Evolutionary conservation across 1,140 invertebrate genomes (phyloP).

Genomic region (Papilio dardanus): DNA sequence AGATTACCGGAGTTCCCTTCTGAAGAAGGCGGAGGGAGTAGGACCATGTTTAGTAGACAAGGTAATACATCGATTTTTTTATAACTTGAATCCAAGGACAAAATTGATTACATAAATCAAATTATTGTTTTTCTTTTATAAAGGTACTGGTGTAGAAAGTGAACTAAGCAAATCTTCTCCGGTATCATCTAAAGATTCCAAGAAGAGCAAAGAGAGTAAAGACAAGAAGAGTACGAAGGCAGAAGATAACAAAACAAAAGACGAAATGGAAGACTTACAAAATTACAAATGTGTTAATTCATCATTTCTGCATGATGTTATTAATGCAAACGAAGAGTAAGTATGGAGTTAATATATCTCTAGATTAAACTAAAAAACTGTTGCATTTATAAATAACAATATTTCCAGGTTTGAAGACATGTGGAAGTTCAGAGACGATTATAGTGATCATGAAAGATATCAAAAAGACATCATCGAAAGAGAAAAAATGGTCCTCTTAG

Average conservation of each 20-base stretch:
- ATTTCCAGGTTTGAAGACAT: slow-evolving; percentile 85
- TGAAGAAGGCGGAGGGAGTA: slow-evolving; percentile 94
- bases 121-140: slow-evolving; percentile 23
- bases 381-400: background rate
- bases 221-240: slow-evolving; percentile 72
- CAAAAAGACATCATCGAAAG: slow-evolving; percentile 92
- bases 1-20: slow-evolving; percentile 95
- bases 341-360: slow-evolving; percentile 34
- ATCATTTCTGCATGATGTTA: slow-evolving; percentile 83
- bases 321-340: slow-evolving; percentile 84
- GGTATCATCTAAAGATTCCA: slow-evolving; percentile 90
- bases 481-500: slow-evolving; percentile 92
- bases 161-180: slow-evolving; percentile 90
- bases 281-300: slow-evolving; percentile 83
- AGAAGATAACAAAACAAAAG: slow-evolving; percentile 83
- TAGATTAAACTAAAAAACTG: background rate
- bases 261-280: slow-evolving; percentile 83
- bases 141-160: slow-evolving; percentile 86
- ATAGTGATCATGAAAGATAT: slow-evolving; percentile 84
- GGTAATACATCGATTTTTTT: slow-evolving; percentile 66
- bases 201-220: slow-evolving; percentile 86
- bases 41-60: slow-evolving; percentile 90
- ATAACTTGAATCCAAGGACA: background rate
- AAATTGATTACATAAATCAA: background rate
- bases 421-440: slow-evolving; percentile 92